These are phyloP conservation scores for Dusona sp. DNA, from an alignment of 2,888 invertebrate genomes.

Conservation along the genomic window DNA sequence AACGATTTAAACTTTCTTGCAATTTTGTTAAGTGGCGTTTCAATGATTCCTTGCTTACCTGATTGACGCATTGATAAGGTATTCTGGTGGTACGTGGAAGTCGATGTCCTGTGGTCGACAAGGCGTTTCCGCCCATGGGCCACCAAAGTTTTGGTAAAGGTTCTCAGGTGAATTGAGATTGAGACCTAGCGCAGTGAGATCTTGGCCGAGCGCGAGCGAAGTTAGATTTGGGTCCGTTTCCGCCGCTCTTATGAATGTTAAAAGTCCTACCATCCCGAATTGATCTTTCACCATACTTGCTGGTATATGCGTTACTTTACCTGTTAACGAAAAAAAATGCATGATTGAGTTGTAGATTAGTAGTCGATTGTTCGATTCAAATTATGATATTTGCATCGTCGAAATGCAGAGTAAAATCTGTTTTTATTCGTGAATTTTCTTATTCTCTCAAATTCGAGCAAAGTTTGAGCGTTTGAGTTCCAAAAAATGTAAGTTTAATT, in stretches of 20 bases:
- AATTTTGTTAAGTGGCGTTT: not conserved
- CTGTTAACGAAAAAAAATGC: conserved; percentile 85
- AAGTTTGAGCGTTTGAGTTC: no score
- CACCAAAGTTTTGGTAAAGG: conserved; percentile 99
- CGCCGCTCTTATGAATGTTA: conserved; percentile 99
- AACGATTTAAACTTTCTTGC: not conserved
- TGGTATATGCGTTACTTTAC: conserved; percentile 99
- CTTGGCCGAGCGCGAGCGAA: conserved; percentile 98
- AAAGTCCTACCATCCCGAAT: conserved; percentile 99
- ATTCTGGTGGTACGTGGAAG: conserved; percentile 99
- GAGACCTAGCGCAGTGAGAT: conserved; percentile 98
- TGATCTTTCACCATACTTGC: conserved; percentile 99
- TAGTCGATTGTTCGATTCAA: no score
- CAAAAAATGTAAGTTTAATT: no score
- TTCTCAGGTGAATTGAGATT: conserved; percentile 99
- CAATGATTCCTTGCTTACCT: conserved; percentile 84
- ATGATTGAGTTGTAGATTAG: not conserved
- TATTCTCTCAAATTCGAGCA: no score
- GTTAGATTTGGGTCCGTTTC: conserved; percentile 99
- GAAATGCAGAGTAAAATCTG: no score
- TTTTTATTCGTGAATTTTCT: no score
- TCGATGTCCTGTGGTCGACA: conserved; percentile 99
- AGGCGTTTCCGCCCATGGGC: conserved; percentile 99
- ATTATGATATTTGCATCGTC: not conserved
- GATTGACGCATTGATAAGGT: conserved; percentile 98